phyloP scores from a whole-genome alignment of 2,888 invertebrate species.

The Drosophila kanekoi region DNA sequence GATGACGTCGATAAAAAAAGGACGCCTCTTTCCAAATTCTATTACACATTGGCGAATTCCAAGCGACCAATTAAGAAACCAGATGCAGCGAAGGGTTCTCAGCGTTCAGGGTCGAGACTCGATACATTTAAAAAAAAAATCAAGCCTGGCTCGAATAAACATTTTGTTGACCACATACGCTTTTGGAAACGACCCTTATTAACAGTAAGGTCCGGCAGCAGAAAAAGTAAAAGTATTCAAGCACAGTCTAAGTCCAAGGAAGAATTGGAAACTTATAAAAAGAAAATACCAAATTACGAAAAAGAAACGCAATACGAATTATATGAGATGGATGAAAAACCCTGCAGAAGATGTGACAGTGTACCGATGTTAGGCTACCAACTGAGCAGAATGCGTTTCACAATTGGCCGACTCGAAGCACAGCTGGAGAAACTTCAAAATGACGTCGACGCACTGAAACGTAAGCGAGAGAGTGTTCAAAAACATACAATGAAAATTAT shows the following conservation, averaged over 20 bases:
- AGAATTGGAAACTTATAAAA: background rate
- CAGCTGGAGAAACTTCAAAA: background rate
- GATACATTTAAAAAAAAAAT: background rate
- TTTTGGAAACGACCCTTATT: background rate
- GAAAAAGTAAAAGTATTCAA: background rate
- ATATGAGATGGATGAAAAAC: background rate
- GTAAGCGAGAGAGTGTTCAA: background rate
- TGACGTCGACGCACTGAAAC: background rate
- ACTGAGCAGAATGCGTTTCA: background rate
- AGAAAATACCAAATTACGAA: background rate
- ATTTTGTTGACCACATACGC: background rate
- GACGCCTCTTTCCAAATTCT: background rate
- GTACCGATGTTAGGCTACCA: background rate
- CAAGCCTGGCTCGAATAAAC: background rate
- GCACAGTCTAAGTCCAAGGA: too few relatives aligned
- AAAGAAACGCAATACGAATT: background rate
- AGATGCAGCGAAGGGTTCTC: background rate
- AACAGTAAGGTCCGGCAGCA: background rate
- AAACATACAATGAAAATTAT: background rate
- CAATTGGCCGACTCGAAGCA: slow-evolving; percentile 4
- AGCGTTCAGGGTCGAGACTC: background rate
- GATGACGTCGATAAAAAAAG: too few relatives aligned
- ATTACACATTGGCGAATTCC: background rate
- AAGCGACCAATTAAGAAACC: background rate
- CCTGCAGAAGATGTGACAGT: background rate